A percentile compares a stretch with the other conserved stretches of the same genome.
Evolutionary conservation across 1,140 invertebrate species (phyloP).

Genomic region (Watersipora subatra): DNA sequence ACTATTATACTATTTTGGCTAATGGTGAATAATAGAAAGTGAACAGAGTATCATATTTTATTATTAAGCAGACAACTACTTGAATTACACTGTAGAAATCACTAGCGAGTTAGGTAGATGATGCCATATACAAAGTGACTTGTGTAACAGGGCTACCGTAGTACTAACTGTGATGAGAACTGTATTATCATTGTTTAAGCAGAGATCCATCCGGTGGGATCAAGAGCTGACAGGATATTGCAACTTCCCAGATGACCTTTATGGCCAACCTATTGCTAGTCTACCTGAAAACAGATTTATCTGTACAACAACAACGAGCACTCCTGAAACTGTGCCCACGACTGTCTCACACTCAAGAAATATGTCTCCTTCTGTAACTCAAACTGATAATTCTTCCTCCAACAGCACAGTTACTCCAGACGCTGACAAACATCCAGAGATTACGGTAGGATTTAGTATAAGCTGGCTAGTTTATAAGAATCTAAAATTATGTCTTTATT

Average conservation of each 20-base stretch:
- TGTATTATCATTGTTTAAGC: no score
- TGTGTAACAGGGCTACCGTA: not conserved
- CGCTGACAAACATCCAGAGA: not conserved
- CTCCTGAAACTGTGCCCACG: not conserved
- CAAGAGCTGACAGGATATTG: not conserved
- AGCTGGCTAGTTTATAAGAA: not conserved
- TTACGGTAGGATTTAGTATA: not conserved
- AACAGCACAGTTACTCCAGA: not conserved
- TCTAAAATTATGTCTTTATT: no score
- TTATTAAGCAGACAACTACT: not conserved
- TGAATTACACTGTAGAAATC: not conserved
- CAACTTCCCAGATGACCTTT: not conserved
- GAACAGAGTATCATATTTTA: not conserved
- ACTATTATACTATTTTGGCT: no score
- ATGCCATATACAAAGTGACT: no score
- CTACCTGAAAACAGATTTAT: not conserved
- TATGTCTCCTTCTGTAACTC: no score
- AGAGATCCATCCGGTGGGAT: not conserved
- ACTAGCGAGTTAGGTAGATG: not conserved
- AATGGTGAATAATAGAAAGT: not conserved
- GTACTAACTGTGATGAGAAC: not conserved
- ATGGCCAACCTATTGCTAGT: not conserved
- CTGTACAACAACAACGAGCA: not conserved
- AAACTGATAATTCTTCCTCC: no score
- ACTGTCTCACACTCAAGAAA: not conserved